These are phyloP conservation scores for Lithophane leautieri DNA, from an alignment of 2,888 invertebrate genomes.

Conservation along the genomic window DNA sequence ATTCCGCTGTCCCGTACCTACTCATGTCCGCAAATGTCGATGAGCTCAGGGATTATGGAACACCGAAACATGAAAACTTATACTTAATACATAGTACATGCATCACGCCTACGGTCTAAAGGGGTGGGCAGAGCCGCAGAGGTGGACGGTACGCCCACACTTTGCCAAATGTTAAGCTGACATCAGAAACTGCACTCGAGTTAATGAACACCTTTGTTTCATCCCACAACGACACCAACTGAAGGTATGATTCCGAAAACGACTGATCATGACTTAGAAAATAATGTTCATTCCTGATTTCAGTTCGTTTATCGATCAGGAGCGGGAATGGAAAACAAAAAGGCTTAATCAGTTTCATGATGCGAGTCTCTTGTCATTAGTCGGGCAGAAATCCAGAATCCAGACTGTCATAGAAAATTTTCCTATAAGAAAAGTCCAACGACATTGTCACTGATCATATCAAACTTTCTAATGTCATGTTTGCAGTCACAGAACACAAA, in stretches of 20 bases:
- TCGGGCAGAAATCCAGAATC: neutral
- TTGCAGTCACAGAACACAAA: neutral
- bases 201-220: no score
- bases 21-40: no score
- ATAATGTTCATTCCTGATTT: neutral
- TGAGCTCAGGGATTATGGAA: neutral
- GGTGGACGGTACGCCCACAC: neutral
- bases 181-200: no score
- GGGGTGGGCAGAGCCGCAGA: neutral
- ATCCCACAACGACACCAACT: neutral
- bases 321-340: no score
- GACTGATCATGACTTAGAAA: neutral
- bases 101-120: neutral
- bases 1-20: neutral
- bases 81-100: no score
- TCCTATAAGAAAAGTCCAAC: no score
- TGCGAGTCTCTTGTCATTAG: no score
- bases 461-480: neutral
- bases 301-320: neutral
- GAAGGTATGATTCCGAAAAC: no score
- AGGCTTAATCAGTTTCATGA: neutral
- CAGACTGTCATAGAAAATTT: neutral
- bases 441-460: neutral
- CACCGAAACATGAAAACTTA: no score
- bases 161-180: neutral